Conservation (phyloP, 92 coral and sea anemone species). For the Heliopora coerulea region DNA sequence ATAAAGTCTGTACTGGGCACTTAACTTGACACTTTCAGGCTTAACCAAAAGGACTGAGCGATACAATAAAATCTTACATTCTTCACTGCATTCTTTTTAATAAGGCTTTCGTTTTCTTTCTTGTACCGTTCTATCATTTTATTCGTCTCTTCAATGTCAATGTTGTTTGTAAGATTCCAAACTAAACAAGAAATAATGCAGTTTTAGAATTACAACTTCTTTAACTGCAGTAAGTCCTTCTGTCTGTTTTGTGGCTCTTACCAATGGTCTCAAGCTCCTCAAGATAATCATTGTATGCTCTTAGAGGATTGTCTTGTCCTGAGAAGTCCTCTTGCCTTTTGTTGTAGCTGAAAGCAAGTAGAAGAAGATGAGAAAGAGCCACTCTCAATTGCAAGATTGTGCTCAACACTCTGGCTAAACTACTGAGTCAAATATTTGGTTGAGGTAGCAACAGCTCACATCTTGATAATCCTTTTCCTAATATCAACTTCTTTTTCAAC, state of each 20-base stretch:
- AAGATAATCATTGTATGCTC: constrained; percentile 89
- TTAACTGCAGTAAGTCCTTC: background rate
- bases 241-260: background rate
- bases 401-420: no score
- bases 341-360: constrained; percentile 63
- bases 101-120: constrained; percentile 85
- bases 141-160: constrained; percentile 91
- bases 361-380: no score
- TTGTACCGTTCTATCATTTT: constrained; percentile 79
- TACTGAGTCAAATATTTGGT: no score
- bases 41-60: no score
- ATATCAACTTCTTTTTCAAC: constrained; percentile 99
- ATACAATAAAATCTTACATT: constrained; percentile 59
- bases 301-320: constrained; percentile 60
- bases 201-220: background rate
- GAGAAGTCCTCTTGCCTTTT: constrained; percentile 90
- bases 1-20: no score
- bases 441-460: no score
- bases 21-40: no score
- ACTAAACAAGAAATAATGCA: constrained; percentile 45
- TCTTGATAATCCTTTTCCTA: constrained; percentile 75
- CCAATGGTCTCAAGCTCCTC: constrained; percentile 89
- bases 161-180: constrained; percentile 94
- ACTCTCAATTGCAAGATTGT: no score
- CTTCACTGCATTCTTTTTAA: constrained; percentile 81